These are phyloP conservation scores for Molossus alvarezi DNA, from an alignment of 2,797 vertebrate species.

Conservation along the genomic window DNA sequence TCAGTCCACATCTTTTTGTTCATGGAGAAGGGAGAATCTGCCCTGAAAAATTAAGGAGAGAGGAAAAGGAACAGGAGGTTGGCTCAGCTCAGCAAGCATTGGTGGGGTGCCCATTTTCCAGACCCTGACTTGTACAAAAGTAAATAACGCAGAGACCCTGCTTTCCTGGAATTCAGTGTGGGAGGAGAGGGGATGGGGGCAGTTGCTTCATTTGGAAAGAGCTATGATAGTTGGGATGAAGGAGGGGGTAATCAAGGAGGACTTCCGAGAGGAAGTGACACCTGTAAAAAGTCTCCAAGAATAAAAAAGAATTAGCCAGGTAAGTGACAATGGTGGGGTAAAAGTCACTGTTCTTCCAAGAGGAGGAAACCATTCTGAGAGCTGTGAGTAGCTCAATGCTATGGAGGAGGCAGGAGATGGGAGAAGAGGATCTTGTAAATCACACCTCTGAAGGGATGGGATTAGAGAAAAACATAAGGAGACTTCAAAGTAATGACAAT, in stretches of 20 bases:
- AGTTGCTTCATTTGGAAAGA: neutral
- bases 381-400: neutral
- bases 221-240: neutral
- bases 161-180: neutral
- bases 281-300: neutral
- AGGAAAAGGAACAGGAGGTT: neutral
- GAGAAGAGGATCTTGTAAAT: neutral
- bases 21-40: neutral
- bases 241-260: neutral
- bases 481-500: neutral
- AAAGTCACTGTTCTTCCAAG: neutral
- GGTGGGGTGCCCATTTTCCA: neutral
- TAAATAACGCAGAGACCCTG: neutral
- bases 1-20: neutral
- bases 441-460: neutral
- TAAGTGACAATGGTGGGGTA: neutral
- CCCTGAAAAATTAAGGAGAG: neutral
- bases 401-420: neutral
- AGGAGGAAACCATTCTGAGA: neutral
- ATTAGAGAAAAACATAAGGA: neutral
- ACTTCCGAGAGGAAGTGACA: neutral
- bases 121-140: neutral
- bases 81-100: conserved; percentile 9
- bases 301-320: neutral
- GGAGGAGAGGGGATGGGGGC: neutral